Evolutionary conservation across 2,797 vertebrate species (phyloP), one percentile per base, ranked within the genome.

Genomic region (Dermochelys coriacea): DNA sequence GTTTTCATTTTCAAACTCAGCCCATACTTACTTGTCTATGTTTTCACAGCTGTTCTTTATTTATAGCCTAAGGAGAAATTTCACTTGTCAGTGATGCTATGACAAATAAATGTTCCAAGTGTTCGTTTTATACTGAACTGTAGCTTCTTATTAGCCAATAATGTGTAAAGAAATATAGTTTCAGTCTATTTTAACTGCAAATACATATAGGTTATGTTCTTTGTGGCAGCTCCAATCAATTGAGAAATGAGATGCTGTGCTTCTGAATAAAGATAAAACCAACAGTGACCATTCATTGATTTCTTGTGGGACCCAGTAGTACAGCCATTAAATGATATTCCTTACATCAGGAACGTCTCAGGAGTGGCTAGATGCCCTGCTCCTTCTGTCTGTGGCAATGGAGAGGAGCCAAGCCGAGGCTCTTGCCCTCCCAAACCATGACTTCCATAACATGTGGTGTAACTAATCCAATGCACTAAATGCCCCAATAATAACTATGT

Each of bases 41-140:
- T 77, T 92, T 88, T 89, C 88, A 95, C 93, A 96, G 96, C 93
- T 97, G 97, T 91, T 95, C 55, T 95, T 68, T 95, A 92, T 97
- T 97, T 97, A 84, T 79, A 87, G 50, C 82, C 93, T 81, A 94
- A 89, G 34, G 75, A 95, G 94, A 91, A 94, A 94, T 94, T 93
- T 95, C 85, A 94, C 80, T 96, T 94, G 93, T 97, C 97, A 94
- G 52, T 81, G 82, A 94, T 77, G 80, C 31, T 85, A 52, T 94
- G 90, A 95, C 95, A 97, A 95, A 96, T 89, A 95, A 87, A 85
- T 90, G 54, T 95, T 90, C 88, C 88, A 68, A 90, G 88, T 95
- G 94, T 89, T 54, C 68, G 50, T 71, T 94, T 95, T 94, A 89
- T 93, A 93, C 87, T 88, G 87, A 94, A 85, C 89, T 88, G 6